Percentiles rank a stretch among this genome's conserved stretches.
Evolutionary conservation across 2,797 vertebrate genomes (phyloP).

Genomic region (Peromyscus aztecus): DNA sequence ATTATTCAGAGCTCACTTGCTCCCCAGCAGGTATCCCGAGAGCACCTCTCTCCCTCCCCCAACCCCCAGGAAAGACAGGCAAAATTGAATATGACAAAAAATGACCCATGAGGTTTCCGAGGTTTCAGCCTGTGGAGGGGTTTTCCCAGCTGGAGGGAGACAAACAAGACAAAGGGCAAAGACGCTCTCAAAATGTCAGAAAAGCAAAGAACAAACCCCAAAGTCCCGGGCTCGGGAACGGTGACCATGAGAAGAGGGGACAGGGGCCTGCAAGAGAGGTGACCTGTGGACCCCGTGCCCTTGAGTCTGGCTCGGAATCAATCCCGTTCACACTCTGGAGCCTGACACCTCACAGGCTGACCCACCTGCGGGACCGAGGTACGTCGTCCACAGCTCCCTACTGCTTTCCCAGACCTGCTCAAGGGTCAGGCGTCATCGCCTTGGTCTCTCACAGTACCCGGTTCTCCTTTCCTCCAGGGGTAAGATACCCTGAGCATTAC

Average conservation of each 20-base stretch:
- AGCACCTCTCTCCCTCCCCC: background rate
- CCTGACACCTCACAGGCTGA: background rate
- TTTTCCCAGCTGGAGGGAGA: background rate
- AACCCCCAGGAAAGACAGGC: background rate
- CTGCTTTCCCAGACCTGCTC: background rate
- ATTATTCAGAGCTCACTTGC: conserved; percentile 24
- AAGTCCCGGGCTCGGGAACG: background rate
- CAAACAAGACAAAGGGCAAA: background rate
- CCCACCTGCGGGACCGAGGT: fast-evolving
- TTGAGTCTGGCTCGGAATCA: background rate
- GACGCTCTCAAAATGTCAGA: background rate
- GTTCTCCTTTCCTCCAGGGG: background rate
- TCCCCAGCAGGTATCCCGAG: background rate
- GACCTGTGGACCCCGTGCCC: background rate
- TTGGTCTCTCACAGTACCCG: background rate
- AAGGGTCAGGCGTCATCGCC: background rate
- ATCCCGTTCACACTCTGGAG: background rate
- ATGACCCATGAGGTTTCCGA: background rate
- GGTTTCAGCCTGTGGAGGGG: background rate
- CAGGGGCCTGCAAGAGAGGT: background rate
- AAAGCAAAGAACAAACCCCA: background rate
- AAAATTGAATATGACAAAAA: background rate
- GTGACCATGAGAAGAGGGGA: background rate
- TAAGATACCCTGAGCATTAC: background rate
- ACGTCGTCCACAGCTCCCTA: background rate